phyloP scores from a whole-genome alignment of 1,140 invertebrate genomes.

The Bombyx mandarina region DNA sequence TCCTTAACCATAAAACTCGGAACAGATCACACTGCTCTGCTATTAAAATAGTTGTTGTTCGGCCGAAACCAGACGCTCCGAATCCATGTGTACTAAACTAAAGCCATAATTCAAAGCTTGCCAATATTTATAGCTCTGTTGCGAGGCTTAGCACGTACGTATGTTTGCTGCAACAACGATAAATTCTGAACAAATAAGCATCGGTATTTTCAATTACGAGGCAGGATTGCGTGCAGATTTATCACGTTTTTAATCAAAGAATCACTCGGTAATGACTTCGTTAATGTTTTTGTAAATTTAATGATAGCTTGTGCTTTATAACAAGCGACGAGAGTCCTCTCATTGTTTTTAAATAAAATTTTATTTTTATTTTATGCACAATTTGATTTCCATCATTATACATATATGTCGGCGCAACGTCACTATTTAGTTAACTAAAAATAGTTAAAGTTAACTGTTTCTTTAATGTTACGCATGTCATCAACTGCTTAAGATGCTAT shows the following conservation, averaged over 20 bases:
- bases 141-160: constrained; percentile 29
- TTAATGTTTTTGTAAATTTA: too few species aligned
- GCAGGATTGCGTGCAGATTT: constrained; percentile 9
- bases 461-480: too few species aligned
- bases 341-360: background rate
- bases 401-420: too few species aligned
- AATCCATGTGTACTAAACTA: constrained; percentile 16
- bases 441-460: too few species aligned
- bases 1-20: too few species aligned
- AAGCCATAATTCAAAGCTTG: constrained; percentile 27
- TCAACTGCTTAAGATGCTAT: too few species aligned
- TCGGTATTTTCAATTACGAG: constrained; percentile 16
- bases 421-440: too few species aligned
- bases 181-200: constrained; percentile 16
- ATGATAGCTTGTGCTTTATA: background rate
- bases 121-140: constrained; percentile 38
- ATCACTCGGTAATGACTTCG: background rate
- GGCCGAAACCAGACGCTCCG: background rate
- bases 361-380: background rate
- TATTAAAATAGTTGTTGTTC: too few species aligned
- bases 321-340: background rate
- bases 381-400: too few species aligned
- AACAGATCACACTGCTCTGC: too few species aligned
- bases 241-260: constrained; percentile 1
- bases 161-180: constrained; percentile 25